Evolutionary conservation across 2,113 vertebrate genomes (phyloP).

Genomic region (Nibea coibor): DNA sequence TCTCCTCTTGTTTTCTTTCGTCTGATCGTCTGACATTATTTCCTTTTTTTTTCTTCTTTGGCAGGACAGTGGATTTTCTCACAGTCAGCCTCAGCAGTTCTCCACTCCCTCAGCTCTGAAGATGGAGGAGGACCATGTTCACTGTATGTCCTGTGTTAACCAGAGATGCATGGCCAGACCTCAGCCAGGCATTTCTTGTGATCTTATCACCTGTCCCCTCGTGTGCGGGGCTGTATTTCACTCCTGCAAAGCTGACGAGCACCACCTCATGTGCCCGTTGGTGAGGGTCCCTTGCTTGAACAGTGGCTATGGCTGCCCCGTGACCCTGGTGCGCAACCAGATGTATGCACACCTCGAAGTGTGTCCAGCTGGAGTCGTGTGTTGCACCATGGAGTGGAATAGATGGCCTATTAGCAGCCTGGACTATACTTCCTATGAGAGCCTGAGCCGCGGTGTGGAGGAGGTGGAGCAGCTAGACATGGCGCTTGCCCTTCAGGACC

Average conservation of each 20-base stretch:
- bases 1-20: not conserved
- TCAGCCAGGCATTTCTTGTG: conserved; percentile 90
- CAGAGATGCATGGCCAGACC: conserved; percentile 91
- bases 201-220: conserved; percentile 89
- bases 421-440: conserved; percentile 94
- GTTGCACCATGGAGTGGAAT: conserved; percentile 99
- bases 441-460: conserved; percentile 92
- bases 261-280: conserved; percentile 92
- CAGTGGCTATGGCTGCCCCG: conserved; percentile 93
- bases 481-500: conserved; percentile 97
- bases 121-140: conserved; percentile 90
- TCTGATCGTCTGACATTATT: not conserved
- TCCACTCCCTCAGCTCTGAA: conserved; percentile 26
- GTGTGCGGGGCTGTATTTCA: conserved; percentile 97
- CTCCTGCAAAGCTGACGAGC: conserved; percentile 92
- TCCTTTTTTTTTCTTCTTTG: conserved; percentile 17
- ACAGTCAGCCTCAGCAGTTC: not conserved
- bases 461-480: conserved; percentile 96
- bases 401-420: conserved; percentile 95
- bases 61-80: conserved; percentile 75
- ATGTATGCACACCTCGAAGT: conserved; percentile 93
- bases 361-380: conserved; percentile 96
- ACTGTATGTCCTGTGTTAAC: conserved; percentile 94
- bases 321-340: conserved; percentile 89
- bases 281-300: conserved; percentile 95